A percentile compares a stretch with the other conserved stretches of the same genome.
These are phyloP conservation scores for Diabrotica virgifera DNA, from an alignment of 1,140 invertebrate genomes.

Conservation along the genomic window DNA sequence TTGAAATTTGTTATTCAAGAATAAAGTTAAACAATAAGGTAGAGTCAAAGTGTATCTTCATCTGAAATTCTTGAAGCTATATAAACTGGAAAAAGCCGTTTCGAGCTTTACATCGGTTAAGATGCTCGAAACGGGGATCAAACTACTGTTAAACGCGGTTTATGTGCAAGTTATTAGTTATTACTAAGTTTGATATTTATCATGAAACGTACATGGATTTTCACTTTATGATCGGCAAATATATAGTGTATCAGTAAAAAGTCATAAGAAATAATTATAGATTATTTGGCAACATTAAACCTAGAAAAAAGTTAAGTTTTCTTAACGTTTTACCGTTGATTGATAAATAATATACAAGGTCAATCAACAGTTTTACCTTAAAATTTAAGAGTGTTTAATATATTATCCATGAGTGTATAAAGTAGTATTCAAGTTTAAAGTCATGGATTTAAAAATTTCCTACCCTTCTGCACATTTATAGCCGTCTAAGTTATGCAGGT, in stretches of 20 bases:
- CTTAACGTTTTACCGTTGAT: too few species aligned
- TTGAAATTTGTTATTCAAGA: constrained; percentile 39
- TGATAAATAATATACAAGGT: too few species aligned
- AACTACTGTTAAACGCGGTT: constrained; percentile 27
- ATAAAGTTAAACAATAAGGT: constrained; percentile 38
- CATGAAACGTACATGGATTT: constrained; percentile 20
- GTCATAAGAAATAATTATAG: too few species aligned
- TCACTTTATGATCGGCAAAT: constrained; percentile 13
- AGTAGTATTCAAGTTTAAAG: too few species aligned
- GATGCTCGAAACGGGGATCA: constrained; percentile 27
- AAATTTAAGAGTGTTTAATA: too few species aligned
- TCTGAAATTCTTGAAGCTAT: constrained; percentile 38
- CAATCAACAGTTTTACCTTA: too few species aligned
- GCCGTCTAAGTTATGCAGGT: too few species aligned
- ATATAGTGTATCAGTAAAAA: constrained; percentile 1
- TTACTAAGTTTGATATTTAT: constrained; percentile 30
- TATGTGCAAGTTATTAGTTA: constrained; percentile 25
- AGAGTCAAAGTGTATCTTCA: constrained; percentile 42
- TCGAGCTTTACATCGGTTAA: constrained; percentile 34
- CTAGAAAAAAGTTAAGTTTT: too few species aligned
- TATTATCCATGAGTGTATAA: too few species aligned
- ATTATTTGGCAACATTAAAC: too few species aligned
- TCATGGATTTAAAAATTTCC: too few species aligned
- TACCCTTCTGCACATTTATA: too few species aligned
- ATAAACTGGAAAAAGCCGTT: constrained; percentile 31